Evolutionary conservation across 2,113 vertebrate genomes (phyloP), one percentile per base, ranked within the genome.

Genomic region (Hyperoodon ampullatus): DNA sequence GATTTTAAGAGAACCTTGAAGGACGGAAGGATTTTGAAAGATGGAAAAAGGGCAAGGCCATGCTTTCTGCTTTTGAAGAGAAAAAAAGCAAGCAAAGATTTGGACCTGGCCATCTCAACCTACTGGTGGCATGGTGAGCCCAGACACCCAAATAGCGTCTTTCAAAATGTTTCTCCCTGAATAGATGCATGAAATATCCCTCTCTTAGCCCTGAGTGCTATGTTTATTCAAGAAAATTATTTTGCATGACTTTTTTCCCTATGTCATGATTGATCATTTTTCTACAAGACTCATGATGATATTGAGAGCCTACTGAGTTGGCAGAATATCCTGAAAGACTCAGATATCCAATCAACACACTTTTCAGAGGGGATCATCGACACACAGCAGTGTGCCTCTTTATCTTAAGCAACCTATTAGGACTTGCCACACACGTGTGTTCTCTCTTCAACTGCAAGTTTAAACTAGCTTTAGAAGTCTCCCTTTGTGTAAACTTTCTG

Each of bases 361-460:
- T 83, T 96, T 90, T 72, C 28, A 44, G 3, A 47, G 66, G 60
- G 1, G 21, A 60, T 82, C 50, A 50, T 85, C 18, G 60, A 50
- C 12, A 96, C 8, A 80, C 3, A 83, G 13, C 9, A 71, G 16
- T 35, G 26, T 86, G 18, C 77, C 30, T 95, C 78, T 90, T 94
- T 47, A 90, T 58, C 47, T 68, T 93, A 95, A 96, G 74, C 19
- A 83, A 23, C 55, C 50, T 58, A 68, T 84, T 91, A 97, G 39
- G 26, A 28, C 47, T 95, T 81, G 39, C 30, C 81, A 77, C 26
- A 81, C 14, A 77, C 33, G 44, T 33, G 26, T 42, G 47, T 88
- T 95, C 87, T 89, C 68, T 93, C 12, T 87, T 94, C 61, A 83
- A 74, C 13, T 61, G 50, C 39, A 96, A 91, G 39, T 83, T 94